Conservation (phyloP, 2,113 vertebrate genomes). For the Apistogramma diplotaenia region DNA sequence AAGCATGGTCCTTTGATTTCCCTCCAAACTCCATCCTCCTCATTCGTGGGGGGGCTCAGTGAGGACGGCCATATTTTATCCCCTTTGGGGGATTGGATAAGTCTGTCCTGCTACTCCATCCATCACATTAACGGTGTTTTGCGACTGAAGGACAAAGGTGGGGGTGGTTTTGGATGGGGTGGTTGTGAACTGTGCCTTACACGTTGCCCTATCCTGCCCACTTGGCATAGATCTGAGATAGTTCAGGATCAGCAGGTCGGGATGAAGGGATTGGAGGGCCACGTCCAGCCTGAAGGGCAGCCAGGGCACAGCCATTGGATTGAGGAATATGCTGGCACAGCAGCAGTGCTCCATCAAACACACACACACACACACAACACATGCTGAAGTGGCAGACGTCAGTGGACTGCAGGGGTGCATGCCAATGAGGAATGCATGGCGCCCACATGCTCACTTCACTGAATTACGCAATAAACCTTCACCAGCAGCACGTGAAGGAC, state of each 20-base stretch:
- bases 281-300: slow-evolving; percentile 41
- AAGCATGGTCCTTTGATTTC: slow-evolving; percentile 33
- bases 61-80: slow-evolving; percentile 31
- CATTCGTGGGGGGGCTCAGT: neutral
- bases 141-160: slow-evolving; percentile 33
- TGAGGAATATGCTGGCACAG: slow-evolving; percentile 72
- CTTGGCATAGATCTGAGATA: slow-evolving; percentile 39
- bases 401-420: slow-evolving; percentile 11
- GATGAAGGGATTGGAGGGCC: slow-evolving; percentile 27
- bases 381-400: slow-evolving; percentile 18
- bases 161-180: neutral
- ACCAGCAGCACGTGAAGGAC: slow-evolving; percentile 62
- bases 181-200: slow-evolving; percentile 51
- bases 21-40: slow-evolving; percentile 29
- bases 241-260: slow-evolving; percentile 26
- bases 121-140: slow-evolving; percentile 57
- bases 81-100: slow-evolving; percentile 16
- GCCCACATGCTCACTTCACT: slow-evolving; percentile 25
- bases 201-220: slow-evolving; percentile 29
- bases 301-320: slow-evolving; percentile 30
- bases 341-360: slow-evolving; percentile 41
- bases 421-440: slow-evolving; percentile 31
- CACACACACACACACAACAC: slow-evolving; percentile 30
- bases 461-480: slow-evolving; percentile 62
- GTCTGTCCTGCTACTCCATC: slow-evolving; percentile 32